These are phyloP conservation scores for Mythimna loreyi DNA, from an alignment of 2,888 invertebrate species.

Conservation along the genomic window DNA sequence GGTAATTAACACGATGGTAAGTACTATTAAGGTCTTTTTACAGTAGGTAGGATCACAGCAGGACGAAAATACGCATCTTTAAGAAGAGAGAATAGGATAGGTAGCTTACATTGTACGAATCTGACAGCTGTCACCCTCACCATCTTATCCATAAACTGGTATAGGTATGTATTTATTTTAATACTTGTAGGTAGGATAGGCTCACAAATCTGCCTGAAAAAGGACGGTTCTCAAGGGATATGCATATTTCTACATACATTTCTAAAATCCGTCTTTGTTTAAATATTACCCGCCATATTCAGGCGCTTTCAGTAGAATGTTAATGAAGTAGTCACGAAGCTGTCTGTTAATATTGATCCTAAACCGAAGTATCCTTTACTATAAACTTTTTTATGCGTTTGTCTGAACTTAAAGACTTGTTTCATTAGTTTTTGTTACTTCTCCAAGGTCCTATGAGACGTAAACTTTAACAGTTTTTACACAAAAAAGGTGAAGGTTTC, in stretches of 20 bases:
- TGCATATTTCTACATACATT: constrained; percentile 5
- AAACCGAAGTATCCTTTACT: constrained; percentile 16
- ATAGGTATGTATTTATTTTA: too few species aligned
- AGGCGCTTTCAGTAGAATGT: constrained; percentile 24
- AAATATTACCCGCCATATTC: constrained; percentile 5
- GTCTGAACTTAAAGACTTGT: constrained; percentile 15
- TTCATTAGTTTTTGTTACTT: constrained; percentile 38
- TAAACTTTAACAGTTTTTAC: constrained; percentile 37
- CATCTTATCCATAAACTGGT: too few species aligned
- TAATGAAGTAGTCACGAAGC: constrained; percentile 20
- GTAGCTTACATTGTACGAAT: too few species aligned
- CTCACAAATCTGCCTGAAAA: constrained; percentile 27
- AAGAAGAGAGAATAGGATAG: too few species aligned
- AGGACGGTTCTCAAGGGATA: constrained; percentile 7
- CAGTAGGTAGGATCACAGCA: too few species aligned
- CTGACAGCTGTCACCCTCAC: too few species aligned
- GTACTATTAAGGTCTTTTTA: too few species aligned
- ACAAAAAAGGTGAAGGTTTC: neutral
- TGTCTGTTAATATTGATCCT: constrained; percentile 5
- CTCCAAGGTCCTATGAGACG: constrained; percentile 18
- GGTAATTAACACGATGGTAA: too few species aligned
- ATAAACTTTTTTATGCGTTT: constrained; percentile 38
- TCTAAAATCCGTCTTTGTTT: constrained; percentile 14
- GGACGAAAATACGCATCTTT: too few species aligned
- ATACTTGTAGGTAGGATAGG: neutral